Evolutionary conservation across 1,140 invertebrate species (phyloP), one percentile per base, ranked within the genome.

Genomic region (Tribolium madens): DNA sequence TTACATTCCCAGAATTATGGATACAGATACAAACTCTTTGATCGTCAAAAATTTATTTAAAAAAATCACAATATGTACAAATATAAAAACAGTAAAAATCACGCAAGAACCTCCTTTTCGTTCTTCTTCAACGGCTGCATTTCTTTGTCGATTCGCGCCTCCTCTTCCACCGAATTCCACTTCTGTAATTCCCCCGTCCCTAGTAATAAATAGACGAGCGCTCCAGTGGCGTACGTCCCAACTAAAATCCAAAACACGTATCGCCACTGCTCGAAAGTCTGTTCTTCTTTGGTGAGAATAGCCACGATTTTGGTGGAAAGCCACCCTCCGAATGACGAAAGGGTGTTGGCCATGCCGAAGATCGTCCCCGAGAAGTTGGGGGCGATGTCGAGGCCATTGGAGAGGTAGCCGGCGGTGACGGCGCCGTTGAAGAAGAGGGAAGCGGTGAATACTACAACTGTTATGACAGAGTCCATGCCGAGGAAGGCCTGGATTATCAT

Each of bases 361-460:
- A 97, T 93, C 1, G 94, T 95, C 71, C 95, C 95, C 64, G 95
- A 94, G 86, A 94, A 97, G 81, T 95, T 94, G 3, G 95, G 95
- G 1, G 95, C 95, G 81, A 97, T 96, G 82, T 97, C 95, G 46
- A 96, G 87, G 15, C 94, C 94, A 83, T 97, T 97, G 70, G 95
- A 93, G 14, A 97, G 88, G 85, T 95, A 97, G 2, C 95, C 95
- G 31, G 93, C 94, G 0, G 94, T 96, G 5, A 96, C 94, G 0
- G 91, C 93, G 10, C 95, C 95, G 81, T 94, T 95, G 78, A 96
- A 91, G 15, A 95, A 96, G 0, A 96, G 83, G 0, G 91, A 91
- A 3, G 90, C 82, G 0, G 94, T 95, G 81, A 96, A 94, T 73
- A 95, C 92, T 0, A 88, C 86, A 7, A 95, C 91, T 0, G 94